Evolutionary conservation across 2,888 invertebrate species (phyloP).

Genomic region (Brassicogethes aeneus): DNA sequence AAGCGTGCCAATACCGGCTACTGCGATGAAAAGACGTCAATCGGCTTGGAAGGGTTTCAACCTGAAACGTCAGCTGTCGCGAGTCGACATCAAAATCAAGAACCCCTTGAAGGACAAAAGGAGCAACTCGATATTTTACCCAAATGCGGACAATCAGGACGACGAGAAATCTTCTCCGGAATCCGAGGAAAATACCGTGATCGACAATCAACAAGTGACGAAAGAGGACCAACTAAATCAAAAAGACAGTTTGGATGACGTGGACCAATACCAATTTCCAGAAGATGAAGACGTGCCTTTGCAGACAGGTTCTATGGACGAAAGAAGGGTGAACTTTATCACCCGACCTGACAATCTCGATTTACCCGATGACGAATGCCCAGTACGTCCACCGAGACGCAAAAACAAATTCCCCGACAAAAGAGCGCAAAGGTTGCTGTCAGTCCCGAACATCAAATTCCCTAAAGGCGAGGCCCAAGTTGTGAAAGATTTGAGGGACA

Average conservation of each 20-base stretch:
- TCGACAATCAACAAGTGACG: slow-evolving; percentile 25
- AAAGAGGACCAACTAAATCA: slow-evolving; percentile 19
- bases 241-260: slow-evolving; percentile 38
- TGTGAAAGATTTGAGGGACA: slow-evolving; percentile 48
- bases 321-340: slow-evolving; percentile 24
- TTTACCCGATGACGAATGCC: slow-evolving; percentile 46
- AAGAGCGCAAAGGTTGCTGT: slow-evolving; percentile 60
- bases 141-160: slow-evolving; percentile 19
- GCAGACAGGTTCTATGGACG: slow-evolving; percentile 28
- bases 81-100: slow-evolving; percentile 66
- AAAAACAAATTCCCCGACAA: slow-evolving; percentile 42
- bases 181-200: slow-evolving; percentile 34
- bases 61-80: slow-evolving; percentile 72
- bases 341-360: slow-evolving; percentile 58
- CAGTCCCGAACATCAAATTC: slow-evolving; percentile 68
- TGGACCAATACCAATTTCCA: slow-evolving; percentile 36
- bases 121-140: slow-evolving; percentile 35
- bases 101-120: slow-evolving; percentile 45
- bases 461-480: slow-evolving; percentile 44
- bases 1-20: slow-evolving; percentile 32
- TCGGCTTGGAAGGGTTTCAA: slow-evolving; percentile 71
- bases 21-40: slow-evolving; percentile 45
- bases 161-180: slow-evolving; percentile 26
- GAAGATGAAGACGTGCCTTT: slow-evolving; percentile 24
- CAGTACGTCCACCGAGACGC: slow-evolving; percentile 47